Evolutionary conservation across 2,113 vertebrate genomes (phyloP).

Genomic region (Cyphomyrus plagiostoma): DNA sequence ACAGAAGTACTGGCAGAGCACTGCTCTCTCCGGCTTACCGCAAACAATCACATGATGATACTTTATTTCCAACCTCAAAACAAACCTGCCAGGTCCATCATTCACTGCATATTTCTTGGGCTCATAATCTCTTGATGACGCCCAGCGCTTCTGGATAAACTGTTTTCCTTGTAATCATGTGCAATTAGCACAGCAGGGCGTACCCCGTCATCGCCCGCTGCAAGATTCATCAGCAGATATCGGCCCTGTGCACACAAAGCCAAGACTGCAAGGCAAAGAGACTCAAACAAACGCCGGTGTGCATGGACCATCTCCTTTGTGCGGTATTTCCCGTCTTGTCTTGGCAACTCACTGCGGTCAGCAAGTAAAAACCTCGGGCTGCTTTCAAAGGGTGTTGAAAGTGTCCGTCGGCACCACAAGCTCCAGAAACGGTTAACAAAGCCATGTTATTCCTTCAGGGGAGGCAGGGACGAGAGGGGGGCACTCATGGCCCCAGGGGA

Average conservation of each 20-base stretch:
- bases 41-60: background rate
- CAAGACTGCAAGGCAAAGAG: background rate
- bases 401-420: too few species aligned
- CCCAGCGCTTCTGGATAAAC: background rate
- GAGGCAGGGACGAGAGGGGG: background rate
- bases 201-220: background rate
- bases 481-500: background rate
- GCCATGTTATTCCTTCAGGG: background rate
- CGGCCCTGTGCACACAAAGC: background rate
- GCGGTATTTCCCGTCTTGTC: background rate
- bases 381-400: conserved; percentile 10
- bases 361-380: background rate
- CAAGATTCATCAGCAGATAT: background rate
- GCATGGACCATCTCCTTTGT: background rate
- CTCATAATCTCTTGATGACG: background rate
- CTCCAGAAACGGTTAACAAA: background rate
- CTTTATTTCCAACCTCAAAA: background rate
- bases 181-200: background rate
- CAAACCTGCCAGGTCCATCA: background rate
- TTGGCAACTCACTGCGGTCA: background rate
- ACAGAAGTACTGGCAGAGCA: background rate
- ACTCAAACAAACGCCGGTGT: background rate
- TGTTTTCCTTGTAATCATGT: background rate
- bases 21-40: background rate
- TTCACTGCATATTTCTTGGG: background rate